Conservation (phyloP, 2,888 invertebrate species). For the Cryptops parisi region DNA sequence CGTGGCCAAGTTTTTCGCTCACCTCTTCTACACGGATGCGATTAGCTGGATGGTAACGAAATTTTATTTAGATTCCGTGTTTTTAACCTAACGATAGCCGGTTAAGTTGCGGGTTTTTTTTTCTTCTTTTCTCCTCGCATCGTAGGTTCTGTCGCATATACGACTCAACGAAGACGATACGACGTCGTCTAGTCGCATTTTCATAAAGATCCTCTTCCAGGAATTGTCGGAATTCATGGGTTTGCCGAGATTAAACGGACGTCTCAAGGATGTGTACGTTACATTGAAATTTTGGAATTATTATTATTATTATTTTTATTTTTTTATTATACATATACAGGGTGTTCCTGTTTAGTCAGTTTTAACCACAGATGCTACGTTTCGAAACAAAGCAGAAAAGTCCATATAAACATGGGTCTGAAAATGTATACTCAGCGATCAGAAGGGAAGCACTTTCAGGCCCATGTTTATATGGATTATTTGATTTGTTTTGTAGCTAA, state of each 20-base stretch:
- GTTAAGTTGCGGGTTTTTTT: not conserved
- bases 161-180: conserved; percentile 93
- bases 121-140: too few relatives aligned
- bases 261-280: conserved; percentile 77
- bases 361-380: too few relatives aligned
- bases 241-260: conserved; percentile 70
- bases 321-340: too few relatives aligned
- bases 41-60: conserved; percentile 64
- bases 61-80: too few relatives aligned
- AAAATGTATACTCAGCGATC: too few relatives aligned
- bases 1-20: conserved; percentile 93
- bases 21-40: conserved; percentile 88
- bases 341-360: too few relatives aligned
- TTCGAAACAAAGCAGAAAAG: too few relatives aligned
- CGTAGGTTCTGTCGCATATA: conserved; percentile 70
- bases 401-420: too few relatives aligned
- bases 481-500: too few relatives aligned
- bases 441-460: too few relatives aligned
- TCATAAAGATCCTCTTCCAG: conserved; percentile 93
- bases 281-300: not conserved
- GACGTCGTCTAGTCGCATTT: conserved; percentile 91
- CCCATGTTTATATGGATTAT: too few relatives aligned
- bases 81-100: not conserved
- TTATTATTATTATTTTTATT: too few relatives aligned
- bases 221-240: conserved; percentile 96